phyloP scores from a whole-genome alignment of 2,888 invertebrate species.

The Heliconius ismenius region DNA sequence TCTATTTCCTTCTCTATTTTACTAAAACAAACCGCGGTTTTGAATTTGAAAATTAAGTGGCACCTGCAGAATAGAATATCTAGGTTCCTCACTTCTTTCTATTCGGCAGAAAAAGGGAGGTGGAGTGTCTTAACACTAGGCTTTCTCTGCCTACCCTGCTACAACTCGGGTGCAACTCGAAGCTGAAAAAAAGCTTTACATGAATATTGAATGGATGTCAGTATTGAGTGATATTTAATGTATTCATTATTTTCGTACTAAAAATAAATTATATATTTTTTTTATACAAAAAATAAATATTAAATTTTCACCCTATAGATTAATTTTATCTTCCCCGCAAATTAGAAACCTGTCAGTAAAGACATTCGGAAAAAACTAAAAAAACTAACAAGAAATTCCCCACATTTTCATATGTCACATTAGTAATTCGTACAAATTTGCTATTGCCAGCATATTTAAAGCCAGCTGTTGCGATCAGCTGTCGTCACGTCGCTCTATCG shows the following conservation, averaged over 20 bases:
- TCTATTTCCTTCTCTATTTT: neutral
- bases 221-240: no score
- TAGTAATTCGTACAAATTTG: slow-evolving; percentile 17
- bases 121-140: no score
- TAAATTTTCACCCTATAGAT: neutral
- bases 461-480: slow-evolving; percentile 55
- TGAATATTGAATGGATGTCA: no score
- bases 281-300: no score
- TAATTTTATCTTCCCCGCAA: neutral
- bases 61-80: no score
- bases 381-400: neutral
- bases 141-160: no score
- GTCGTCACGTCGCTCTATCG: slow-evolving; percentile 46
- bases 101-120: no score
- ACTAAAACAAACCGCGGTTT: neutral
- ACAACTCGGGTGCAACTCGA: no score
- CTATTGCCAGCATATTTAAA: slow-evolving; percentile 42
- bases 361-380: neutral
- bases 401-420: slow-evolving; percentile 11
- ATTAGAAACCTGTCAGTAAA: neutral
- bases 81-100: no score
- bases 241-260: no score
- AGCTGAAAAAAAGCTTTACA: no score
- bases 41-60: neutral
- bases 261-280: no score